A percentile compares a stretch with the other conserved stretches of the same genome.
Evolutionary conservation across 2,113 vertebrate genomes (phyloP).

Genomic region (Uria aalge): DNA sequence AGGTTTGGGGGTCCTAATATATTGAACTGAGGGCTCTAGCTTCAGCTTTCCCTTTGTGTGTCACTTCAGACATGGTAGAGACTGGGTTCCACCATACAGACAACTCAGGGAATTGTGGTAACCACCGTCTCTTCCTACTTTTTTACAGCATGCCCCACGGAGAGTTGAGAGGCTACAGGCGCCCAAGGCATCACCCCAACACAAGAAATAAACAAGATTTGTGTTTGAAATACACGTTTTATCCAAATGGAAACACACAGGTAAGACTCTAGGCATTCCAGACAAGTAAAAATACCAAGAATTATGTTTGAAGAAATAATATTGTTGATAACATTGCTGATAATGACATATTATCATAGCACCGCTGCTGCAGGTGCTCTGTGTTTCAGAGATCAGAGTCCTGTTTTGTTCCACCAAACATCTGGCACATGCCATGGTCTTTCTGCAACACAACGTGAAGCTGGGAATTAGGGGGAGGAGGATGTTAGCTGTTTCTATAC

Average conservation of each 20-base stretch:
- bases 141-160: rapidly evolving
- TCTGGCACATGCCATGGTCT: background rate
- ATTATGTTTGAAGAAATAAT: background rate
- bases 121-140: background rate
- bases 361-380: background rate
- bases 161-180: background rate
- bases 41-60: background rate
- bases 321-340: background rate
- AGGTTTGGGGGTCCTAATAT: background rate
- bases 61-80: background rate
- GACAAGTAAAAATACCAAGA: background rate
- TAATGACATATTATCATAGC: background rate
- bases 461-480: background rate
- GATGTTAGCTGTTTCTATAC: background rate
- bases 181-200: background rate
- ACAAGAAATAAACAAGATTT: background rate
- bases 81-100: background rate
- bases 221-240: background rate
- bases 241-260: background rate
- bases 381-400: background rate
- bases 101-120: background rate
- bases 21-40: background rate
- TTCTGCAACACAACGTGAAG: background rate
- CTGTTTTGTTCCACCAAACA: background rate
- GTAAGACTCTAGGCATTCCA: background rate